phyloP scores from a whole-genome alignment of 2,797 vertebrate genomes.

The Catamblyrhynchus diadema region DNA sequence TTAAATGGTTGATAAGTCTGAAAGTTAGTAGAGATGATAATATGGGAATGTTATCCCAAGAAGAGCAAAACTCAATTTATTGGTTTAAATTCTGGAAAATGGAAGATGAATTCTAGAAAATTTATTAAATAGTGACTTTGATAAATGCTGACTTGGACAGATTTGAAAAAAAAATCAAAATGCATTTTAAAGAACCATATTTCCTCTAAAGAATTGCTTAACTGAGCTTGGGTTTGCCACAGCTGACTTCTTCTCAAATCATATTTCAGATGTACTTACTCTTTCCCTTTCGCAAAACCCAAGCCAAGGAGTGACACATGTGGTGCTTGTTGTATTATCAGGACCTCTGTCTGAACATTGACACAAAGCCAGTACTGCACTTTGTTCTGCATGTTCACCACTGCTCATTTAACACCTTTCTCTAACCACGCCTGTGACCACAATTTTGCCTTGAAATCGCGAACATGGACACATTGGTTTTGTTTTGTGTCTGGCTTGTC shows the following conservation, averaged over 20 bases:
- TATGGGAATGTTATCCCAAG: background rate
- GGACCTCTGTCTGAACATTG: background rate
- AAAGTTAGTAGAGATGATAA: background rate
- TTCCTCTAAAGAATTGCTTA: background rate
- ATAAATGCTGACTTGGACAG: background rate
- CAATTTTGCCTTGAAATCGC: background rate
- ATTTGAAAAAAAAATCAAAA: background rate
- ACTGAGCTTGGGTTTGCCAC: background rate
- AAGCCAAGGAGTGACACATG: background rate
- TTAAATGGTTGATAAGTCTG: background rate
- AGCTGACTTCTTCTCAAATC: background rate
- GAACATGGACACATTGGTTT: background rate
- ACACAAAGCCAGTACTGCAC: background rate
- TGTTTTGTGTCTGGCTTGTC: background rate
- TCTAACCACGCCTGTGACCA: background rate
- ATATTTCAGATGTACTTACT: background rate
- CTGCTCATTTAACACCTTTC: background rate
- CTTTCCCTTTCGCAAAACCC: background rate
- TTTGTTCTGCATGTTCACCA: background rate
- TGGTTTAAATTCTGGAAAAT: background rate
- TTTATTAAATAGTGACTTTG: background rate
- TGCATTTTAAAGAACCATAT: background rate
- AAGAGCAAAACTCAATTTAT: background rate
- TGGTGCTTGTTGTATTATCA: background rate
- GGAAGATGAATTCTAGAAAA: background rate